These are phyloP conservation scores for Ophioninae sp. DNA, from an alignment of 2,888 invertebrate species.

Conservation along the genomic window DNA sequence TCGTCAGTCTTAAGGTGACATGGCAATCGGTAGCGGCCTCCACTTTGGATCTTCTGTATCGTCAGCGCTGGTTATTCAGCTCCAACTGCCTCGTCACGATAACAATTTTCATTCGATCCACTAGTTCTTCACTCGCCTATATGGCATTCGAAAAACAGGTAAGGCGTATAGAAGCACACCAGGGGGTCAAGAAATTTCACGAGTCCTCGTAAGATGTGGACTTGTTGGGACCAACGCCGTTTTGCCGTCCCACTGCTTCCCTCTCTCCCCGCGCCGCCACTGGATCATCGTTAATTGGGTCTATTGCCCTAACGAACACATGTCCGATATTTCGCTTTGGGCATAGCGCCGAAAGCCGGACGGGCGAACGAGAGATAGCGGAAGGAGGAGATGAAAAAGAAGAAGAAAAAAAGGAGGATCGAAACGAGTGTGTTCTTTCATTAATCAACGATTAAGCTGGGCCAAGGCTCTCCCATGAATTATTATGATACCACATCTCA, in stretches of 20 bases:
- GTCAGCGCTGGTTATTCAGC: constrained; percentile 6
- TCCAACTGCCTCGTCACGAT: constrained; percentile 16
- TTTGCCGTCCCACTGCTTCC: constrained; percentile 52
- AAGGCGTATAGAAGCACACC: constrained; percentile 48
- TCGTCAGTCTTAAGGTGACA: not conserved
- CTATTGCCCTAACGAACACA: constrained; percentile 77
- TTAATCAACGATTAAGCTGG: constrained; percentile 80
- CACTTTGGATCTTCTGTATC: not conserved
- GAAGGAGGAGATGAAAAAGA: constrained; percentile 47
- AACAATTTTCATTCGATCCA: not conserved
- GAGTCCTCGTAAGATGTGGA: constrained; percentile 49
- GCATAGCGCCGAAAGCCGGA: constrained; percentile 34
- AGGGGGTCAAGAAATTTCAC: constrained; percentile 43
- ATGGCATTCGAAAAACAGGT: constrained; percentile 32
- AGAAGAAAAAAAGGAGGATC: constrained; percentile 67
- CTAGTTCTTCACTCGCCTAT: not conserved
- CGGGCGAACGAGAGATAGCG: constrained; percentile 33
- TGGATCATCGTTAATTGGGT: constrained; percentile 76
- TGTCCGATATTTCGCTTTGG: constrained; percentile 72
- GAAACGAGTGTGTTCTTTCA: constrained; percentile 76
- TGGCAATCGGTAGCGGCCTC: not conserved
- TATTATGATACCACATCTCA: constrained; percentile 80
- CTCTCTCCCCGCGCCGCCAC: constrained; percentile 42
- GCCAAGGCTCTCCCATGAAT: constrained; percentile 78
- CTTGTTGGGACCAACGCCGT: constrained; percentile 31